Evolutionary conservation across 2,888 invertebrate species (phyloP), one percentile per base, ranked within the genome.

Genomic region (Fragum whitleyi): DNA sequence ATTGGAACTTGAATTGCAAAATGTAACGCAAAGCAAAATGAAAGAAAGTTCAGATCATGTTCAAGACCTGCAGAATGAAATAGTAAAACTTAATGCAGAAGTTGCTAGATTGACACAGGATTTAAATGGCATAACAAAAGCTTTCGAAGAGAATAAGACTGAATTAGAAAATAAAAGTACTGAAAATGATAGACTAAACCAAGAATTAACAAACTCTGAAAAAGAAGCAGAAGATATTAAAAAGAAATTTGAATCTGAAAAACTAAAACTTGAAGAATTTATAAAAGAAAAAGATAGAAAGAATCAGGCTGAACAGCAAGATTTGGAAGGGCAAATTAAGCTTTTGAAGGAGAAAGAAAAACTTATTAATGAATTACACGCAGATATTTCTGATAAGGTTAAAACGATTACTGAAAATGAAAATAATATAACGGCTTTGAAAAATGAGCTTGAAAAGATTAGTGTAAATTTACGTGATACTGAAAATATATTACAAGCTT

Each of bases 251-350:
- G 53, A 77, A 29, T 69, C 65, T n/a, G 72, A 78, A 67, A 73
- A 23, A 39, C 39, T 53, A 19, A 55, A 57, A 32, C 21, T 82
- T 36, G 47, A 75, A 42, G 47, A 71, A 5, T 28, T 59, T 26
- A 69, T 80, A n/a, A 72, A 47, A 21, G 85, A 84, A 57, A 86
- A 69, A 57, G 72, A 67, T 51, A 68, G 79, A 39, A 42, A 77
- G 32, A 53, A 73, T 23, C 62, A 77, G n/a, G 62, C 76, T 42
- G 23, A 77, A 29, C 72, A 42, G 23, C 32, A 62, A 84, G 96
- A 96, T 91, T 95, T 96, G 0, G 95, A 95, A 86, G 55, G 51
- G 28, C 26, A 72, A 36, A 14, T 75, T 47, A 61, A 57, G n/a
- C 36, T 65, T 2, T 32, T 55, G 36, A 21, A 57, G 6, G 23